These are phyloP conservation scores for Cheirogaleus medius DNA, from an alignment of 2,113 vertebrate species.

Conservation along the genomic window DNA sequence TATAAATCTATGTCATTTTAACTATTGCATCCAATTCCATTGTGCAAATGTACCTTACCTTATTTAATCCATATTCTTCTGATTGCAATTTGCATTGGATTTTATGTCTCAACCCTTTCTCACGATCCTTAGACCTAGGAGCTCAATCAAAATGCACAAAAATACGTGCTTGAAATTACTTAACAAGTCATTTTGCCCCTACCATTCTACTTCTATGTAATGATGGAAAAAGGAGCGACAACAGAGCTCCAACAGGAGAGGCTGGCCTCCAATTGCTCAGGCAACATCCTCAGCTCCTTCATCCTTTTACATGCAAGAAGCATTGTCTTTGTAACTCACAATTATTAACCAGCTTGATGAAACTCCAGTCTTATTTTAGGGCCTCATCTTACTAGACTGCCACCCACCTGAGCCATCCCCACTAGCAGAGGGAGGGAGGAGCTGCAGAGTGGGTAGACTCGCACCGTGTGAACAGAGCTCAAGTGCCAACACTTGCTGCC, in stretches of 20 bases:
- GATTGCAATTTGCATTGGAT: background rate
- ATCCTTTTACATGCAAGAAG: background rate
- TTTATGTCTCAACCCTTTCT: background rate
- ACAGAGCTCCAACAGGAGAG: background rate
- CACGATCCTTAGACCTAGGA: background rate
- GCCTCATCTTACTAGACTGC: background rate
- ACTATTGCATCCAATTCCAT: background rate
- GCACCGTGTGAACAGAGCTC: fast-evolving
- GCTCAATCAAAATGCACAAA: background rate
- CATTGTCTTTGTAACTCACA: background rate
- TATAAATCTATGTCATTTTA: background rate
- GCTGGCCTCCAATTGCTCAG: background rate
- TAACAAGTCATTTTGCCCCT: background rate
- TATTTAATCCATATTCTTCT: background rate
- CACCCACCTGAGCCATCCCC: background rate
- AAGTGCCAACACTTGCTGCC: background rate
- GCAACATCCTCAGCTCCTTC: background rate
- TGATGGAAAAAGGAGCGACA: background rate
- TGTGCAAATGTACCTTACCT: background rate
- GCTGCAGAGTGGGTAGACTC: background rate
- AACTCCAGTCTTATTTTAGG: background rate
- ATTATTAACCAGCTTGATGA: background rate
- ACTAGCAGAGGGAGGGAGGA: background rate
- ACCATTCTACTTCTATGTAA: background rate
- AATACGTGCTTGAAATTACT: background rate